phyloP scores from a whole-genome alignment of 2,888 invertebrate species.

The Lochmaea capreae region DNA sequence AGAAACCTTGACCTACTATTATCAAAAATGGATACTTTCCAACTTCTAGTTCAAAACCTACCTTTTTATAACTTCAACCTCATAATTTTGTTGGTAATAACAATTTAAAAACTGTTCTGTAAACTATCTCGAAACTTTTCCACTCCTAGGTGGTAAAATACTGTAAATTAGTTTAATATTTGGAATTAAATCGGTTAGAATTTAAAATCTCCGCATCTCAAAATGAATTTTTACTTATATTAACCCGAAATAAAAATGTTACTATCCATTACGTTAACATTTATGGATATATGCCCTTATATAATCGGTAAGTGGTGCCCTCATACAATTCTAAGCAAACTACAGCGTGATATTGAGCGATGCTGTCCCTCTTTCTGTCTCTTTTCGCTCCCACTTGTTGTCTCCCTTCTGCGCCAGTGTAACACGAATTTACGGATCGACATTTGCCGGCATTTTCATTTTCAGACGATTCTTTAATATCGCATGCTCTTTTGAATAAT shows the following conservation, averaged over 20 bases:
- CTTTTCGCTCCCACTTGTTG: slow-evolving; percentile 36
- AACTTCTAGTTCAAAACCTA: too few species aligned
- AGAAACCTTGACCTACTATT: too few species aligned
- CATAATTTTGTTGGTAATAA: too few species aligned
- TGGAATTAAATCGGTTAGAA: neutral
- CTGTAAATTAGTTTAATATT: neutral
- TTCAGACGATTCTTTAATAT: slow-evolving; percentile 44
- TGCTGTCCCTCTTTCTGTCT: slow-evolving; percentile 46
- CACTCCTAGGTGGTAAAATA: neutral
- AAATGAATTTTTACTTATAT: neutral
- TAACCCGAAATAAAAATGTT: neutral
- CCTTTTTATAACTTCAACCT: too few species aligned
- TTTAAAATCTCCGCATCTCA: neutral
- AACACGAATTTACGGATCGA: slow-evolving; percentile 45
- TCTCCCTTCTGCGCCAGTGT: slow-evolving; percentile 52
- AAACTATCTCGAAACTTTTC: neutral
- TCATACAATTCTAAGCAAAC: slow-evolving; percentile 54
- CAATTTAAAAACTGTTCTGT: neutral
- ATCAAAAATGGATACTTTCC: too few species aligned
- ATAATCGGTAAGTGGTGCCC: slow-evolving; percentile 54
- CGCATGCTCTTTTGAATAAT: slow-evolving; percentile 46
- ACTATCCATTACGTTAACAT: neutral
- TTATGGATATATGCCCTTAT: neutral
- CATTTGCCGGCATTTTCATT: slow-evolving; percentile 48
- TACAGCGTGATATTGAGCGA: slow-evolving; percentile 58